Evolutionary conservation across 1,140 invertebrate species (phyloP).

Genomic region (Heliconius hermathena): DNA sequence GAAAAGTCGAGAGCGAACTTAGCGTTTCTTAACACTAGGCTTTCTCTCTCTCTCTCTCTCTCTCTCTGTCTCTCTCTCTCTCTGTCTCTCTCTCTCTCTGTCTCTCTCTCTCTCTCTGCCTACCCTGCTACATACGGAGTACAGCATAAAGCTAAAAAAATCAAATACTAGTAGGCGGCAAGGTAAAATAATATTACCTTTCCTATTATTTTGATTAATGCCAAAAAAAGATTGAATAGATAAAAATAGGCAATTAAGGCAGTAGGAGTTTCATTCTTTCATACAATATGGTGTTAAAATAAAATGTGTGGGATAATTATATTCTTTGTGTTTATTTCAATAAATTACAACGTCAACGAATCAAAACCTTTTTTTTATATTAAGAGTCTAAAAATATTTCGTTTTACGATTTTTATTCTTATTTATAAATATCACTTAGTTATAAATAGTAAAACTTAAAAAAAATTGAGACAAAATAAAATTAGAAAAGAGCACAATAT

Average conservation of each 20-base stretch:
- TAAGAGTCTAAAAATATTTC: background rate
- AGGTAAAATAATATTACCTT: background rate
- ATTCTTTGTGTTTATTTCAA: background rate
- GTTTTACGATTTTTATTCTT: background rate
- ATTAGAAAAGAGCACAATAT: background rate
- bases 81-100: too few species aligned
- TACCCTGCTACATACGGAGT: too few species aligned
- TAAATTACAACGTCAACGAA: background rate
- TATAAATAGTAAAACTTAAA: too few species aligned
- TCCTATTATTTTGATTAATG: background rate
- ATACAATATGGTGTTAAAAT: background rate
- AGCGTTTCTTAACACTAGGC: too few species aligned
- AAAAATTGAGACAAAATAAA: background rate
- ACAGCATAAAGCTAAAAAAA: too few species aligned
- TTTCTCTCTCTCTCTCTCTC: too few species aligned
- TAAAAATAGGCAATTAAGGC: too few species aligned
- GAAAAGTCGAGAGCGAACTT: too few species aligned
- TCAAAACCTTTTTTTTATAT: background rate
- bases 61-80: too few species aligned
- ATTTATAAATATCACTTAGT: too few species aligned
- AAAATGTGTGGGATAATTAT: background rate
- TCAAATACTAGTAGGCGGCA: background rate
- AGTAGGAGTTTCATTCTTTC: background rate
- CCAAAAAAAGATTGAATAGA: background rate
- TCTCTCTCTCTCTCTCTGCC: too few species aligned